Evolutionary conservation across 2,113 vertebrate genomes (phyloP).

Genomic region (Platanista minor): DNA sequence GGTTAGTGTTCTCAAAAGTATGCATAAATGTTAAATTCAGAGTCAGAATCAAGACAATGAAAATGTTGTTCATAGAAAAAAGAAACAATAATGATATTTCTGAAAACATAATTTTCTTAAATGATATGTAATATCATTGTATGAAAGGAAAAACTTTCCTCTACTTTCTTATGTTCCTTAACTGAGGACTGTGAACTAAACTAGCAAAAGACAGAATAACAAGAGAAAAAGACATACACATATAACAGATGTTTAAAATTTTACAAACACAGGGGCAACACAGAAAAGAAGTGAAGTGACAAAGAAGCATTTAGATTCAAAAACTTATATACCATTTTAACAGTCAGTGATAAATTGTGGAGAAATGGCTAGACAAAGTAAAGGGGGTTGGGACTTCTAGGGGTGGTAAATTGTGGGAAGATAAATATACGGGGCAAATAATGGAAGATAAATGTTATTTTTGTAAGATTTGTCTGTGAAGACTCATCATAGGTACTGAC

Average conservation of each 20-base stretch:
- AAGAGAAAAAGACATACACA: background rate
- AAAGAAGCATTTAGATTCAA: background rate
- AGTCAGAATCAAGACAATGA: background rate
- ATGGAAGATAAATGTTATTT: background rate
- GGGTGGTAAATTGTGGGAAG: too few relatives aligned
- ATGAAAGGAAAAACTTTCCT: background rate
- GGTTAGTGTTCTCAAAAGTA: background rate
- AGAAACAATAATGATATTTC: background rate
- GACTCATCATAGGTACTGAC: background rate
- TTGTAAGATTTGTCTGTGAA: background rate
- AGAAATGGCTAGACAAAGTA: background rate
- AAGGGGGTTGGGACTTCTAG: background rate
- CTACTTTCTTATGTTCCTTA: background rate
- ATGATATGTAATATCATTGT: background rate
- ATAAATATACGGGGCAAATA: background rate
- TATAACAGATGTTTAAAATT: background rate
- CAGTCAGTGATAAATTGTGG: background rate
- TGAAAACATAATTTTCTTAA: background rate
- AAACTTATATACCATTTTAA: background rate
- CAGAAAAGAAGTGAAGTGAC: background rate
- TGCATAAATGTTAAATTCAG: background rate
- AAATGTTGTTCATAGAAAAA: background rate
- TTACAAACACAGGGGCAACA: background rate
- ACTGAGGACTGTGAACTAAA: background rate
- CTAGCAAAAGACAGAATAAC: background rate